Conservation (phyloP, 2,113 vertebrate species). For the Capreolus pygargus region DNA sequence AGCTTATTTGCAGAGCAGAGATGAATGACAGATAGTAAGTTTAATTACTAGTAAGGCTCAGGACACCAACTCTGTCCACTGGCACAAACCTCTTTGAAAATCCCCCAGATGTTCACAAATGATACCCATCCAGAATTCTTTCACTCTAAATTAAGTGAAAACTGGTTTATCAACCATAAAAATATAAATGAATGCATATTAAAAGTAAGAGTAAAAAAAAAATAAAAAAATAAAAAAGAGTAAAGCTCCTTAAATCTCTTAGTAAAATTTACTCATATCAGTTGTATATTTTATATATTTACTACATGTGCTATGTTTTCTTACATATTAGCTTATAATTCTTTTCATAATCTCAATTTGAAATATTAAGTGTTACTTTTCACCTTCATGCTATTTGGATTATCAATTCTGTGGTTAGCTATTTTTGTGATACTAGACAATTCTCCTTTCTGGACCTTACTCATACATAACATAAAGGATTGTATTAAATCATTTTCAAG, state of each 20-base stretch:
- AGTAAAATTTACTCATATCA: background rate
- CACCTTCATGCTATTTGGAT: background rate
- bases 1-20: constrained; percentile 48
- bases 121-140: background rate
- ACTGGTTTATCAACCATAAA: background rate
- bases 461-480: background rate
- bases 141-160: background rate
- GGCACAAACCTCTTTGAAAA: background rate
- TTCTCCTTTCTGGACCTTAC: constrained; percentile 17
- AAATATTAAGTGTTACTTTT: background rate
- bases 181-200: background rate
- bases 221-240: background rate
- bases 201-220: background rate
- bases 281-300: background rate
- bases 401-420: background rate
- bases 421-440: background rate
- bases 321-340: background rate
- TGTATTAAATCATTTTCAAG: constrained; percentile 31
- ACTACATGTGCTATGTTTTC: background rate
- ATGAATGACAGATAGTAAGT: constrained; percentile 21
- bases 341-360: background rate
- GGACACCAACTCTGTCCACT: background rate
- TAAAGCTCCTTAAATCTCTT: background rate
- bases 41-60: constrained; percentile 9
- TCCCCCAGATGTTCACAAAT: background rate